phyloP scores from a whole-genome alignment of 1,140 invertebrate genomes.

The Pogonus chalceus region DNA sequence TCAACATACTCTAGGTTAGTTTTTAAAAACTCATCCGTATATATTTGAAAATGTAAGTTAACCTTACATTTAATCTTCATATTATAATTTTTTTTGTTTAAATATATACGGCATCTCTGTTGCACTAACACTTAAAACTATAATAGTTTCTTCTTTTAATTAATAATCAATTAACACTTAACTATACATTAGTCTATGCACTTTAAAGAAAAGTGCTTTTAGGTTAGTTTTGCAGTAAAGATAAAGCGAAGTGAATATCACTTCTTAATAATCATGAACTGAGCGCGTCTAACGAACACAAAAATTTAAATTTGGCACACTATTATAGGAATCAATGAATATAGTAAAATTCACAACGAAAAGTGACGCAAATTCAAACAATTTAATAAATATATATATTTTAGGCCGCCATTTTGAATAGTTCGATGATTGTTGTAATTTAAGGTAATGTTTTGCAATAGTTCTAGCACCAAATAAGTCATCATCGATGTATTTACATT shows the following conservation, averaged over 20 bases:
- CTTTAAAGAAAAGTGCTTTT: not conserved
- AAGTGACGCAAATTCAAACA: no score
- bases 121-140: not conserved
- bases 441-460: no score
- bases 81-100: not conserved
- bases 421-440: no score
- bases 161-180: not conserved
- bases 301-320: constrained; percentile 2
- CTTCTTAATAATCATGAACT: not conserved
- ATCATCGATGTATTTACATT: no score
- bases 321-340: not conserved
- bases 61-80: no score
- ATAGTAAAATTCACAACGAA: not conserved
- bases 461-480: no score
- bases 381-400: no score
- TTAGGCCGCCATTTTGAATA: no score
- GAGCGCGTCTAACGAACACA: not conserved
- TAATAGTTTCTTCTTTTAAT: not conserved
- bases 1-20: no score
- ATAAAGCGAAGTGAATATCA: constrained; percentile 2
- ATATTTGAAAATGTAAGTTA: no score
- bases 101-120: not conserved
- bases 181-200: constrained; percentile 1
- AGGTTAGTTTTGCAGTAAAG: not conserved
- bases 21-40: no score